phyloP scores from a whole-genome alignment of 2,797 vertebrate species.

The Gila robusta region DNA sequence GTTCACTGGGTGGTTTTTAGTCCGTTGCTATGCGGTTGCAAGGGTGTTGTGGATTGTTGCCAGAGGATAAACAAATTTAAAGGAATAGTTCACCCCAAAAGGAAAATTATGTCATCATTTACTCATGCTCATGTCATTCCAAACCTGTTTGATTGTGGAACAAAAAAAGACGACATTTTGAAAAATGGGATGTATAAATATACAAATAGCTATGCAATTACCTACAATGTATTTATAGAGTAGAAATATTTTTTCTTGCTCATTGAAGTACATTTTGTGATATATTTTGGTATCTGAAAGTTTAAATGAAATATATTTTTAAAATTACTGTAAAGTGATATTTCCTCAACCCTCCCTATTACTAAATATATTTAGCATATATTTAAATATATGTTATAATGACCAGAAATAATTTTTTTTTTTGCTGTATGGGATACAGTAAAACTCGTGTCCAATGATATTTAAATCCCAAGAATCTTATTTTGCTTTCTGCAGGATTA shows the following conservation, averaged over 20 bases:
- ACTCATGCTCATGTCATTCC: not conserved
- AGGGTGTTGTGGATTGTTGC: not conserved
- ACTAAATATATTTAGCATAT: not conserved
- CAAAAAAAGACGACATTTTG: not conserved
- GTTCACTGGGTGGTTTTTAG: slow-evolving; percentile 16
- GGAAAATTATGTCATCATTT: slow-evolving; percentile 8
- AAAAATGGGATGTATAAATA: not conserved
- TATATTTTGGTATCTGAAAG: not conserved
- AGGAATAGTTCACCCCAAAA: not conserved
- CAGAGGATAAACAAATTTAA: slow-evolving; percentile 8
- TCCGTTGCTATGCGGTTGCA: slow-evolving; percentile 1
- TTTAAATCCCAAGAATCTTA: not conserved
- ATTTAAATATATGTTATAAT: not conserved
- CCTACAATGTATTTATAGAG: not conserved
- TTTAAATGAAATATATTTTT: not conserved
- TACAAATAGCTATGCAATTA: not conserved
- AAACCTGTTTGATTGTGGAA: not conserved
- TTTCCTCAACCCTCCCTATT: not conserved
- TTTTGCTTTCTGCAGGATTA: not conserved
- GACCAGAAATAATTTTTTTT: too few relatives aligned
- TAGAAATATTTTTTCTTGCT: not conserved
- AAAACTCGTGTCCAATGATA: not conserved
- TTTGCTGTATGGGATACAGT: too few relatives aligned
- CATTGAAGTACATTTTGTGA: not conserved
- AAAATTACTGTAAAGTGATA: not conserved